Base-by-base conservation (phyloP, 1,140 invertebrate genomes). In the Achroia grisella region DNA sequence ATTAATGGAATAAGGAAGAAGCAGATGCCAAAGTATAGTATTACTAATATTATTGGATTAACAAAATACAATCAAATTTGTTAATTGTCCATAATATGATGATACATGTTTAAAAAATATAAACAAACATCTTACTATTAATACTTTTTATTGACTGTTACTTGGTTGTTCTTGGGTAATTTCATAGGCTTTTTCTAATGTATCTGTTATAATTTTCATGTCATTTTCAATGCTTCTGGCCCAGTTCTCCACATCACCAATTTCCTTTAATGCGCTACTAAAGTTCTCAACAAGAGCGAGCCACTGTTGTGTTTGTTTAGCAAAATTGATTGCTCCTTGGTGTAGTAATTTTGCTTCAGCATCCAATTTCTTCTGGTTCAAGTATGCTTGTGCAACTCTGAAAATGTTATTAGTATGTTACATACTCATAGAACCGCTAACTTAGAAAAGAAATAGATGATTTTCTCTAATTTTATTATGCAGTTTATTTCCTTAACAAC, bases 181-280 rank as follows among this genome's bases (percentile, higher is more conserved):
- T 90, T 97, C 97, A 80, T 99, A 98, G 11, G 96, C 96, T 87
- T 96, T 94, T 88, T 99, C 97, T 40, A 99, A 87, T 14, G 96
- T 95, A 66, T 93, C 93, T 17, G 95, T 95, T 56, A 99, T 94
- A 0, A 94, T 93, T 79, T 93, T 91, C 91, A 99, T 97, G 80
- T 99, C 98, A 37, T 92, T 92, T 86, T 99, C 98, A 60, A 99
- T 99, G 54, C 94, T 97, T 56, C 93, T 91, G 0, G 98, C 95
- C 98, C 98, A 99, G 84, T 98, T 99, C 81, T 99, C 97, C 6
- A 98, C 97, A 89, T 99, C 97, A 9, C 98, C 98, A 36, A 99
- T 91, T 89, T 99, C 97, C 89, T 99, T 99, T 0, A 99, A 82
- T 1, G 97, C 93, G 76, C 95, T 94, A 59, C 97, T 99, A 63